Conservation (phyloP, 2,797 vertebrate genomes). For the Bradypodion pumilum region DNA sequence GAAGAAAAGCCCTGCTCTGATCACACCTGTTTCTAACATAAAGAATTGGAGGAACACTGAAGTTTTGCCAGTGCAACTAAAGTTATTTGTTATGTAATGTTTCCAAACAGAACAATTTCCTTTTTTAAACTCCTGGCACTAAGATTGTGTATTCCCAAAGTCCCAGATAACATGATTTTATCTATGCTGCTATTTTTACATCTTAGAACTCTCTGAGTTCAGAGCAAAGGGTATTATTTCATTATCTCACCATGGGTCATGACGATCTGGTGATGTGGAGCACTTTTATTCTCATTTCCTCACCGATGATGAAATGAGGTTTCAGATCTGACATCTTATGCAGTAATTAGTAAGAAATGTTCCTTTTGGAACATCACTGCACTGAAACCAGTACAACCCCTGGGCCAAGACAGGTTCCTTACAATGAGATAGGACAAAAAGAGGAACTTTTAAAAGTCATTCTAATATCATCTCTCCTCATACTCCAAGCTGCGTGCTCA, state of each 20-base stretch:
- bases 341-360: too few species aligned
- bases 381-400: background rate
- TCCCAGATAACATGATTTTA: too few species aligned
- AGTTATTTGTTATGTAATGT: background rate
- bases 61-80: background rate
- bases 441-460: background rate
- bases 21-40: background rate
- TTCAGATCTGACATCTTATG: too few species aligned
- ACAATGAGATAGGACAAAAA: background rate
- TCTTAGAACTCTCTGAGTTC: background rate
- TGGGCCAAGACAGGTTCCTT: background rate
- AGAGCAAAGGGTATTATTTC: background rate
- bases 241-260: background rate
- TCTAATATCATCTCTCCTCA: background rate
- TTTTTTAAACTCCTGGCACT: background rate
- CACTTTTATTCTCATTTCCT: background rate
- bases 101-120: too few species aligned
- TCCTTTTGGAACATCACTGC: background rate
- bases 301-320: background rate
- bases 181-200: background rate
- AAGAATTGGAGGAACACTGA: background rate
- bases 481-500: background rate
- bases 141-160: background rate
- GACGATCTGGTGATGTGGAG: background rate
- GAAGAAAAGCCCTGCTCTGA: background rate